Conservation (phyloP, 2,888 invertebrate genomes). For the Metallyticus violacea region DNA sequence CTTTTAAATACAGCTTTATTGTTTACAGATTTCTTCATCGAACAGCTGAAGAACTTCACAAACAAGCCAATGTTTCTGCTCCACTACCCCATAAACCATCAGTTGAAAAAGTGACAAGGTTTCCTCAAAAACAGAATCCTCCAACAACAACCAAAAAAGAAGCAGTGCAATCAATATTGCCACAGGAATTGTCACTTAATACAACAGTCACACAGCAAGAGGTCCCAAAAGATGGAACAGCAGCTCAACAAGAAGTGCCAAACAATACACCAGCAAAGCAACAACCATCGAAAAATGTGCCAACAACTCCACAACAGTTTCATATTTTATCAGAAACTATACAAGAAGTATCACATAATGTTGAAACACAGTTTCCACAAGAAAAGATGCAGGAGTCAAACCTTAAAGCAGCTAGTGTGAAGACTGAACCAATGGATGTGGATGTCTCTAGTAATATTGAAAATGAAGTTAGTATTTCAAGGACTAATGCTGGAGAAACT, state of each 20-base stretch:
- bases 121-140: background rate
- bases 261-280: background rate
- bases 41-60: constrained; percentile 59
- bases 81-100: constrained; percentile 49
- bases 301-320: background rate
- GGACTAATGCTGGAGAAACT: background rate
- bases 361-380: background rate
- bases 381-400: background rate
- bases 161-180: background rate
- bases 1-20: background rate
- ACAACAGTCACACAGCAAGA: background rate
- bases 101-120: background rate
- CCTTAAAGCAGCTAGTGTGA: background rate
- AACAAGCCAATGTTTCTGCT: constrained; percentile 69
- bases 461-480: background rate
- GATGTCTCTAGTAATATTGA: background rate
- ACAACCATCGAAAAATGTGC: background rate
- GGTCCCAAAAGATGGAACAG: background rate
- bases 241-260: background rate
- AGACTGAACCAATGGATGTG: background rate
- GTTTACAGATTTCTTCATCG: constrained; percentile 42
- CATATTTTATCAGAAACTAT: background rate
- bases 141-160: background rate
- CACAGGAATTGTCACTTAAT: background rate
- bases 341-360: background rate